Conservation (phyloP, 2,797 vertebrate species). For the Semotilus atromaculatus region DNA sequence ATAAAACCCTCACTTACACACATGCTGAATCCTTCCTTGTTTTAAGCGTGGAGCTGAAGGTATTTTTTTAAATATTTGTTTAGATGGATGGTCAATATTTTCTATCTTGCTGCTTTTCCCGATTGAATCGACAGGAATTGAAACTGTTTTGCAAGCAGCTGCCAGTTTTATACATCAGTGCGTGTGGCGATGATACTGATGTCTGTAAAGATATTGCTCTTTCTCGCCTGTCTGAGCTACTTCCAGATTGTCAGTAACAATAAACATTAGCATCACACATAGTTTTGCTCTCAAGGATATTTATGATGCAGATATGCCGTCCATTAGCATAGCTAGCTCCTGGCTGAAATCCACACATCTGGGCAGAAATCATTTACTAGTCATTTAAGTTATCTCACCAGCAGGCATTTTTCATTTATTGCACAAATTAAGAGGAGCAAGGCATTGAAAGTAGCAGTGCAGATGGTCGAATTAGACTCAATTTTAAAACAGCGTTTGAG, state of each 20-base stretch:
- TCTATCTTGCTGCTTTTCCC: not conserved
- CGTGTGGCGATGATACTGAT: not conserved
- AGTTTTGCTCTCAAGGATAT: conserved; percentile 33
- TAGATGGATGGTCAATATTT: not conserved
- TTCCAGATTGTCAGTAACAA: conserved; percentile 35
- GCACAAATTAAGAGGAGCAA: conserved; percentile 23
- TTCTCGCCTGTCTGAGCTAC: conserved; percentile 18
- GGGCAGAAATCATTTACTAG: conserved; percentile 14
- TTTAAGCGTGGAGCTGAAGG: not conserved
- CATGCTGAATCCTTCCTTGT: not conserved
- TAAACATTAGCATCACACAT: conserved; percentile 28
- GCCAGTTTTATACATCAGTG: conserved; percentile 22
- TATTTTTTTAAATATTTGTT: not conserved
- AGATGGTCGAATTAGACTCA: conserved; percentile 22
- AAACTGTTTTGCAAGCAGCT: not conserved
- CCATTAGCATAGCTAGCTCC: conserved; percentile 18
- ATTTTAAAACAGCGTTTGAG: not conserved
- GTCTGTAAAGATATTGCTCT: conserved; percentile 10
- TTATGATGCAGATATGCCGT: not conserved
- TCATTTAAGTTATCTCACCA: conserved; percentile 27
- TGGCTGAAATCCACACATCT: conserved; percentile 33
- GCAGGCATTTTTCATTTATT: conserved; percentile 20
- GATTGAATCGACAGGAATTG: not conserved
- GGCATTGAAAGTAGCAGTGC: conserved; percentile 2
- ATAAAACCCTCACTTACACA: not conserved